Evolutionary conservation across 1,140 invertebrate species (phyloP).

Genomic region (Pectinophora gossypiella): DNA sequence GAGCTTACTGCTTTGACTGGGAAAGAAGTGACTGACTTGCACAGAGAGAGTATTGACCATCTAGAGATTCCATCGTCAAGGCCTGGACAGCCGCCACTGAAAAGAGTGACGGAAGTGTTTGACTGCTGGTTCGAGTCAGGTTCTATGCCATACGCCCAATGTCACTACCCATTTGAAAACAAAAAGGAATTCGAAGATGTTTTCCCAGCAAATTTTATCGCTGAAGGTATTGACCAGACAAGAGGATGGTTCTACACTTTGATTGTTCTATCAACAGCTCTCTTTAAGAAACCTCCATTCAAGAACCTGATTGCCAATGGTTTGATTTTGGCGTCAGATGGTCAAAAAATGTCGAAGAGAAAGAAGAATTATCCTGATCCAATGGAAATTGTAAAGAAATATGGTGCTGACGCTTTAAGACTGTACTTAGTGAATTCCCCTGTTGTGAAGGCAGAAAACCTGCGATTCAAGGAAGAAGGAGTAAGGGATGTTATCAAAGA

Average conservation of each 20-base stretch:
- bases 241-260: conserved; percentile 99
- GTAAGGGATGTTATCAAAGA: conserved; percentile 98
- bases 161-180: conserved; percentile 97
- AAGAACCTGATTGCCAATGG: conserved; percentile 98
- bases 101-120: conserved; percentile 95
- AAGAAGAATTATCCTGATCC: conserved; percentile 99
- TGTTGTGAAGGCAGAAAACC: conserved; percentile 96
- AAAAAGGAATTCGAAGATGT: conserved; percentile 92
- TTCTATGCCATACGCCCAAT: conserved; percentile 98
- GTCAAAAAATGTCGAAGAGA: conserved; percentile 99
- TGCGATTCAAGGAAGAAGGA: conserved; percentile 98
- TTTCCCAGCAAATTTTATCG: conserved; percentile 99
- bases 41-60: conserved; percentile 96
- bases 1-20: conserved; percentile 92
- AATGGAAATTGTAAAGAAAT: conserved; percentile 92
- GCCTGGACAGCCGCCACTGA: conserved; percentile 88
- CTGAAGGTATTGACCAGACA: conserved; percentile 99
- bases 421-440: conserved; percentile 99
- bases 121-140: conserved; percentile 99
- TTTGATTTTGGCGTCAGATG: conserved; percentile 95
- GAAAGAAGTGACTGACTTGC: conserved; percentile 90
- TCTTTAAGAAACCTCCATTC: conserved; percentile 98
- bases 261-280: conserved; percentile 94
- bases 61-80: conserved; percentile 94
- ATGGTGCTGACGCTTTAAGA: conserved; percentile 97